phyloP scores from a whole-genome alignment of 2,888 invertebrate genomes.

The Tetropium fuscum region DNA sequence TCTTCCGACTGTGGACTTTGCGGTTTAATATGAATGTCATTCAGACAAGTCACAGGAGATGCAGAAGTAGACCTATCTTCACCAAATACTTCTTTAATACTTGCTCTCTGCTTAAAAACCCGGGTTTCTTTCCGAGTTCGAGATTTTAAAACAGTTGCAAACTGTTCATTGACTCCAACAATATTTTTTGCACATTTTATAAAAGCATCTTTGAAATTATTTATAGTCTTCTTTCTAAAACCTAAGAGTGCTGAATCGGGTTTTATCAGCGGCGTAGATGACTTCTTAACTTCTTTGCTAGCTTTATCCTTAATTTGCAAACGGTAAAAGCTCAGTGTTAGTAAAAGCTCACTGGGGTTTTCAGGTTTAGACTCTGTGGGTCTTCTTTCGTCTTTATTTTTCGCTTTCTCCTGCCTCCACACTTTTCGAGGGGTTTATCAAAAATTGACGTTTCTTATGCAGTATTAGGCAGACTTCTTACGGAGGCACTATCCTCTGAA shows the following conservation, averaged over 20 bases:
- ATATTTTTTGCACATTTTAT: conserved; percentile 72
- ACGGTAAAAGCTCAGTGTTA: conserved; percentile 78
- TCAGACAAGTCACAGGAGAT: conserved; percentile 76
- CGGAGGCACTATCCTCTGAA: conserved; percentile 77
- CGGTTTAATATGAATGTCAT: conserved; percentile 54
- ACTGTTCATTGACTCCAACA: conserved; percentile 72
- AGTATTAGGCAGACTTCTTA: conserved; percentile 70
- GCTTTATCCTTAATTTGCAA: conserved; percentile 66
- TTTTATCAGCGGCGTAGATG: conserved; percentile 61
- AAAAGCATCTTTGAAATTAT: conserved; percentile 76
- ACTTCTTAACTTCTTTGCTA: conserved; percentile 61
- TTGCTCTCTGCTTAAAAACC: conserved; percentile 78
- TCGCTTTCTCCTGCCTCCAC: conserved; percentile 70
- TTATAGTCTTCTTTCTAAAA: conserved; percentile 77
- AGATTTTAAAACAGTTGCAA: conserved; percentile 78
- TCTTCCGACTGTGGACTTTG: conserved; percentile 34
- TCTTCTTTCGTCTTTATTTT: conserved; percentile 70
- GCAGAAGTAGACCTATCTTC: conserved; percentile 85
- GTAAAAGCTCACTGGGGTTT: conserved; percentile 70
- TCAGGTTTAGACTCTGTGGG: conserved; percentile 71
- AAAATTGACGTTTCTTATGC: conserved; percentile 69
- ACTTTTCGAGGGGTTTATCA: conserved; percentile 76
- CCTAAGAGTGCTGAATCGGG: conserved; percentile 73
- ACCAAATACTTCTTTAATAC: conserved; percentile 86
- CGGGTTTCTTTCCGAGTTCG: conserved; percentile 82